Percentiles rank a stretch among this genome's conserved stretches.
These are phyloP conservation scores for Mormyrus hasselquistii DNA, from an alignment of 2,797 vertebrate genomes.

Conservation along the genomic window DNA sequence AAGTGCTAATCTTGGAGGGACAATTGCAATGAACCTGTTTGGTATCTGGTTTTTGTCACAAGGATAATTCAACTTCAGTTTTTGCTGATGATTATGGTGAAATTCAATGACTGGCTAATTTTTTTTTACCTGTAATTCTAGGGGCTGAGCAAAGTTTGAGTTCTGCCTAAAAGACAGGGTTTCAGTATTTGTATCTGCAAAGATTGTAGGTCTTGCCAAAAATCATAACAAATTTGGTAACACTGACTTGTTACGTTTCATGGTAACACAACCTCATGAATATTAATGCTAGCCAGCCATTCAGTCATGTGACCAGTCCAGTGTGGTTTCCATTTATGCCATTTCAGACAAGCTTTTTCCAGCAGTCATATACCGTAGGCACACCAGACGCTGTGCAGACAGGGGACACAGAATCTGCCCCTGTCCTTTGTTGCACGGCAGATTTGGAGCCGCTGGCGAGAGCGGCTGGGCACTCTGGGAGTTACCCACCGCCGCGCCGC, in stretches of 20 bases:
- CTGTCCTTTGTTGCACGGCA: background rate
- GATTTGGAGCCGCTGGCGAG: background rate
- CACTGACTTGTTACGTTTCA: background rate
- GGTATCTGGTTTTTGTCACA: background rate
- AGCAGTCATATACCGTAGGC: background rate
- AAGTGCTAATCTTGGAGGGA: background rate
- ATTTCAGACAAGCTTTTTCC: background rate
- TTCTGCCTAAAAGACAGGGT: background rate
- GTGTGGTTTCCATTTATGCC: background rate
- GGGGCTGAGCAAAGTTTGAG: background rate
- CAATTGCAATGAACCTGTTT: background rate
- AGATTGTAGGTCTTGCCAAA: background rate
- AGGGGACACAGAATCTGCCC: background rate
- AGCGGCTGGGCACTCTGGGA: constrained; percentile 20
- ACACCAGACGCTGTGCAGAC: background rate
- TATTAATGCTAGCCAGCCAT: background rate
- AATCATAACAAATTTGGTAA: background rate
- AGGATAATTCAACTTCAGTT: background rate
- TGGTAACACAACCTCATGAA: background rate
- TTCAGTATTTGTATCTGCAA: background rate
- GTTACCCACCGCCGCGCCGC: constrained; percentile 25
- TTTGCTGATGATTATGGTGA: background rate
- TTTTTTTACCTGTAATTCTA: background rate
- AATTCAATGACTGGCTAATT: background rate
- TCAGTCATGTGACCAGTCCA: background rate